Conservation (phyloP, 1,140 invertebrate genomes). For the Diabrotica virgifera region DNA sequence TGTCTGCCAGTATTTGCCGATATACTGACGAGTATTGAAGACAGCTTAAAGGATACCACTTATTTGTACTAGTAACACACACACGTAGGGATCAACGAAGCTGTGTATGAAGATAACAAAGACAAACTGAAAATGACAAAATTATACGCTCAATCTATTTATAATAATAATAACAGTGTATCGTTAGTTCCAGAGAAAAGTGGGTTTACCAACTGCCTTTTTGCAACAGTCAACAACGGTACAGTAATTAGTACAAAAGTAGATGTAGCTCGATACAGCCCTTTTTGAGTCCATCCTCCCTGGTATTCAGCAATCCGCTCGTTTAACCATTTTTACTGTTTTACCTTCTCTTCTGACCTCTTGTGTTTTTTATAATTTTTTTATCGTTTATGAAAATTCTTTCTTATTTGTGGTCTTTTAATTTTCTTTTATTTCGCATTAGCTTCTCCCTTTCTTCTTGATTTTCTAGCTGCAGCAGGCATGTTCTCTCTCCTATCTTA, state of each 20-base stretch:
- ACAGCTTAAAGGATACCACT: not conserved
- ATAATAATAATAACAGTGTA: not conserved
- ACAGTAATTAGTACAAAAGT: not conserved
- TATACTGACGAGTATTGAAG: not conserved
- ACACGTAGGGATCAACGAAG: conserved; percentile 9
- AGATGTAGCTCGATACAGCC: not conserved
- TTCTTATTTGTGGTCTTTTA: too few species aligned
- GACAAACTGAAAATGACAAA: not conserved
- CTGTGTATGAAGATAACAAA: conserved; percentile 7
- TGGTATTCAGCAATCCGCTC: too few species aligned
- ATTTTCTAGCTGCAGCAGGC: too few species aligned
- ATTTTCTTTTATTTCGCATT: too few species aligned
- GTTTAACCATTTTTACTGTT: too few species aligned
- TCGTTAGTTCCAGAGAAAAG: not conserved
- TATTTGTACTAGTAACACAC: conserved; percentile 9
- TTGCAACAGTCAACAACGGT: conserved; percentile 10
- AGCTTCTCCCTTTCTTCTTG: too few species aligned
- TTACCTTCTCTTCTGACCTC: too few species aligned
- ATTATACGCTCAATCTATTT: not conserved
- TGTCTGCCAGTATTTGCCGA: conserved; percentile 10
- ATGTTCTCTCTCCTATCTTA: too few species aligned
- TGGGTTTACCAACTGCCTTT: conserved; percentile 1
- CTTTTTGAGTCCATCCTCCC: too few species aligned
- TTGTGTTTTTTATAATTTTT: too few species aligned
- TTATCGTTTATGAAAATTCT: too few species aligned